Conservation (phyloP, 2,888 invertebrate species). For the Chymomyza amoena region DNA sequence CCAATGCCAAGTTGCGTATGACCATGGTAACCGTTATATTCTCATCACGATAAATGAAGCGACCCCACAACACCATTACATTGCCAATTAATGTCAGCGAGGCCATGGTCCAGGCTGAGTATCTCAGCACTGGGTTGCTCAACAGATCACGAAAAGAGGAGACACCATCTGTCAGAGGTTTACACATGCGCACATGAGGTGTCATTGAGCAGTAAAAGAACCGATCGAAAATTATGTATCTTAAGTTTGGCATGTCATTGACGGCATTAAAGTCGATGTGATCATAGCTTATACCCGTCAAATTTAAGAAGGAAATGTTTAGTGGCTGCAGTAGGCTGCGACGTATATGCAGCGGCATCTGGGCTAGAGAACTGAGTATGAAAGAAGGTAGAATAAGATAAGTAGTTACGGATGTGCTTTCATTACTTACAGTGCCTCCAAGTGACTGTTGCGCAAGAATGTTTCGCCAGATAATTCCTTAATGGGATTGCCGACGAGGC, state of each 20-base stretch:
- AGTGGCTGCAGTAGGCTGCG: conserved; percentile 60
- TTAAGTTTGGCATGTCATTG: conserved; percentile 77
- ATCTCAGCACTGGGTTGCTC: conserved; percentile 81
- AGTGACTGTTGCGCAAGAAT: conserved; percentile 77
- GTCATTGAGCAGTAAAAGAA: conserved; percentile 84
- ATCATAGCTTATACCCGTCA: conserved; percentile 80
- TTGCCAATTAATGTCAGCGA: conserved; percentile 83
- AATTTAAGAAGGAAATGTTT: conserved; percentile 78
- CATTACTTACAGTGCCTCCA: conserved; percentile 80
- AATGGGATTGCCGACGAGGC: conserved; percentile 80
- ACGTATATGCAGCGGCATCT: conserved; percentile 75
- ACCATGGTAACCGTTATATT: conserved; percentile 83
- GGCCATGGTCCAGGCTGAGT: conserved; percentile 83
- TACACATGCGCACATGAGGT: conserved; percentile 81
- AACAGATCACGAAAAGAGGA: conserved; percentile 82
- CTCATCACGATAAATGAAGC: conserved; percentile 82
- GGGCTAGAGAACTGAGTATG: conserved; percentile 76
- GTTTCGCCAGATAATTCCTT: conserved; percentile 77
- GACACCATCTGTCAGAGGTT: conserved; percentile 83
- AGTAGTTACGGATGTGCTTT: conserved; percentile 5
- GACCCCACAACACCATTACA: conserved; percentile 82
- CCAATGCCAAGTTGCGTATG: conserved; percentile 83
- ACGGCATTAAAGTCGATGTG: conserved; percentile 80
- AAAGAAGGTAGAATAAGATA: not conserved
- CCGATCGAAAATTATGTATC: conserved; percentile 81